phyloP scores from a whole-genome alignment of 2,888 invertebrate genomes.

The Autographa gamma region DNA sequence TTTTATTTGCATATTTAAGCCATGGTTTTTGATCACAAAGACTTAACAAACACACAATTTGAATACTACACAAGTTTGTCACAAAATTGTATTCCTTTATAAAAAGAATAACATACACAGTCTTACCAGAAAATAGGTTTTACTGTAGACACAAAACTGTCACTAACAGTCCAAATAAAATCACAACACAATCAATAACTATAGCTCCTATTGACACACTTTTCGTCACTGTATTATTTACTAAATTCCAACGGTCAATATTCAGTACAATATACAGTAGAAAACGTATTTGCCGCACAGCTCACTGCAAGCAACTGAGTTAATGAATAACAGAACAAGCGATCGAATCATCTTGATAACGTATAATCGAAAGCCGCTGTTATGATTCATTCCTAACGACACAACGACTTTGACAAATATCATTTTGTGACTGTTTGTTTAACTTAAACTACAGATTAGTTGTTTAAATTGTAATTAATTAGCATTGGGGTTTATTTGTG shows the following conservation, averaged over 20 bases:
- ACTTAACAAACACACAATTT: background rate
- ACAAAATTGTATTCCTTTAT: background rate
- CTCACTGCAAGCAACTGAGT: constrained; percentile 29
- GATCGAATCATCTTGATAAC: constrained; percentile 48
- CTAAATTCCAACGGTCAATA: background rate
- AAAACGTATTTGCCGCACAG: constrained; percentile 22
- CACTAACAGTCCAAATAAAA: background rate
- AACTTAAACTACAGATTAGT: background rate
- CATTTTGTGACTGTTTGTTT: background rate
- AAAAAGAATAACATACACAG: background rate
- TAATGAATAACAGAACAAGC: constrained; percentile 50
- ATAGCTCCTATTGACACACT: background rate
- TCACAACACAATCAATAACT: background rate
- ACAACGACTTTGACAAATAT: constrained; percentile 19
- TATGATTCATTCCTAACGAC: constrained; percentile 30
- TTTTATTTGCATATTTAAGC: too few species aligned
- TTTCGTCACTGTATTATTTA: background rate
- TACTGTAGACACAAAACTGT: background rate
- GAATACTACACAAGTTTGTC: background rate
- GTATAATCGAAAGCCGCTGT: constrained; percentile 40
- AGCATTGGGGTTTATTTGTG: background rate
- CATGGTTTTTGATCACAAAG: background rate
- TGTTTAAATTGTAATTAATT: background rate
- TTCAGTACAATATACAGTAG: background rate
- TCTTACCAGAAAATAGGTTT: background rate